phyloP scores from a whole-genome alignment of 2,888 invertebrate species.

The Ellobium chinense region DNA sequence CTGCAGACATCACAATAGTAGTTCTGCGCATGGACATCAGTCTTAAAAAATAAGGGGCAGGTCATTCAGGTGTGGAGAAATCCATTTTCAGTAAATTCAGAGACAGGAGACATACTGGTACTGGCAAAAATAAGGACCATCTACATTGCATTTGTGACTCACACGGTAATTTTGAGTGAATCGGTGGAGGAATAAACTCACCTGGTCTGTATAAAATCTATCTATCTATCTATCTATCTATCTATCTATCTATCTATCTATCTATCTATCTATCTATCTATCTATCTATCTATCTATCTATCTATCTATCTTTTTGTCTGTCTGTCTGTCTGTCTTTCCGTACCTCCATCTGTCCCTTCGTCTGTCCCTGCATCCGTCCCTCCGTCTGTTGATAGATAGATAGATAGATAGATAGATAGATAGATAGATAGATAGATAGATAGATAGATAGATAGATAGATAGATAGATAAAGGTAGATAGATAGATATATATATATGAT shows the following conservation, averaged over 20 bases:
- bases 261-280: slow-evolving; percentile 15
- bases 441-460: not conserved
- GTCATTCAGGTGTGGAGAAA: no score
- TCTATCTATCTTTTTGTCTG: slow-evolving; percentile 11
- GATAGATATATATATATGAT: slow-evolving; percentile 1
- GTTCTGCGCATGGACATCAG: no score
- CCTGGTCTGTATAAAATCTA: not conserved
- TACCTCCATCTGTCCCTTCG: not conserved
- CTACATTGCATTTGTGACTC: no score
- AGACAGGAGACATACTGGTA: no score
- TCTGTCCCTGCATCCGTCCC: not conserved
- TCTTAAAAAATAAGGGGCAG: no score
- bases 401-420: slow-evolving; percentile 14
- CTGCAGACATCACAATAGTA: no score
- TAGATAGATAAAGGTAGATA: not conserved
- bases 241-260: slow-evolving; percentile 15
- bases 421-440: not conserved
- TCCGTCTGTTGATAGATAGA: slow-evolving; percentile 9
- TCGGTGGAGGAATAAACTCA: no score
- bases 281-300: slow-evolving; percentile 15
- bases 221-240: slow-evolving; percentile 15
- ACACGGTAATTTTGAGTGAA: no score
- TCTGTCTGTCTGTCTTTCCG: slow-evolving; percentile 11
- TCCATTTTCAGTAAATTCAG: no score
- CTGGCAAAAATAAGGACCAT: no score